Conservation (phyloP, 2,797 vertebrate genomes). For the Natrix natrix region DNA sequence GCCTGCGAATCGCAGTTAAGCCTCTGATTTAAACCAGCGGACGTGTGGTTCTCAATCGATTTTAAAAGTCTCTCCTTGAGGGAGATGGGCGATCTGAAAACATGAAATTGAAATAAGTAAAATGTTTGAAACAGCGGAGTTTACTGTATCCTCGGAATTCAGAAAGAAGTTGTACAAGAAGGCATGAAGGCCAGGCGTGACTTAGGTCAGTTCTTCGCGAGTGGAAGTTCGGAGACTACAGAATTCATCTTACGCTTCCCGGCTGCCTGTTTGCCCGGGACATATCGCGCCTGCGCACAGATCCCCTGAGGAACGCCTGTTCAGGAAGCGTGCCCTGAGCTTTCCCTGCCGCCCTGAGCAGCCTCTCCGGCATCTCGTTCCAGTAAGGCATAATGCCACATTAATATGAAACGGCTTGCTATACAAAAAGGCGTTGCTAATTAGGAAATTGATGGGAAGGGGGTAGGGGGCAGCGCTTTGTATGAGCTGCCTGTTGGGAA, state of each 20-base stretch:
- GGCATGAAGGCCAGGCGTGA: background rate
- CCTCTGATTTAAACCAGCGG: background rate
- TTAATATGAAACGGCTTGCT: conserved; percentile 28
- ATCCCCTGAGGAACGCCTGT: background rate
- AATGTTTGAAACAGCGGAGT: background rate
- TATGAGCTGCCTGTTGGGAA: background rate
- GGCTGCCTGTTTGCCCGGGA: background rate
- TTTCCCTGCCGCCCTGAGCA: background rate
- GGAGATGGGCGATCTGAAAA: background rate
- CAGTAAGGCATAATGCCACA: conserved; percentile 11
- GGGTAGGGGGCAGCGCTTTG: background rate
- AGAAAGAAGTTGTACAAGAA: background rate
- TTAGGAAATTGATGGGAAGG: conserved; percentile 15
- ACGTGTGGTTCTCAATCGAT: background rate
- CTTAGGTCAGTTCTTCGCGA: background rate
- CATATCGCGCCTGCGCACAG: conserved; percentile 8
- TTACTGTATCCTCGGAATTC: background rate
- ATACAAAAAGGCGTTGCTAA: conserved; percentile 25
- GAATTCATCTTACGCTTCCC: background rate
- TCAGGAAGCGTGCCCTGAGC: conserved; percentile 17
- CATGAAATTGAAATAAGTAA: background rate
- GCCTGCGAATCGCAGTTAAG: background rate
- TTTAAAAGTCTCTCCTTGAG: background rate
- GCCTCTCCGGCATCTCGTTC: conserved; percentile 20
- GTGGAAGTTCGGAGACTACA: background rate